A percentile compares a stretch with the other conserved stretches of the same genome.
phyloP scores from a whole-genome alignment of 2,797 vertebrate genomes.

The Cacajao melanocephalus region DNA sequence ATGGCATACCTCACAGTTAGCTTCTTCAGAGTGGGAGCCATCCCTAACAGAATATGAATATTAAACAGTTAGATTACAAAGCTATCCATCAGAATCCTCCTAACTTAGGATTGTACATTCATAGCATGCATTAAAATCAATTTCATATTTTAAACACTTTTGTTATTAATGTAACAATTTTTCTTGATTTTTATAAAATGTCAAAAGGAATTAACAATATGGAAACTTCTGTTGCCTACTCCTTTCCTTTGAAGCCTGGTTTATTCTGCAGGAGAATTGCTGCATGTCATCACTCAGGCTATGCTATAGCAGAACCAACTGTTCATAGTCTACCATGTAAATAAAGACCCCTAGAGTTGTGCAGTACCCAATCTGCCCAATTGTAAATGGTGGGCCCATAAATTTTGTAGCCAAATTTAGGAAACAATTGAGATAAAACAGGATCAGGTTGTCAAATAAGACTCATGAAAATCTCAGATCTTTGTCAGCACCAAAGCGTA shows the following conservation, averaged over 20 bases:
- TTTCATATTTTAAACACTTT: neutral
- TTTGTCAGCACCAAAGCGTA: neutral
- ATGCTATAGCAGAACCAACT: neutral
- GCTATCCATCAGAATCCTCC: neutral
- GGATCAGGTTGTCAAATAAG: neutral
- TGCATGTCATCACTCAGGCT: neutral
- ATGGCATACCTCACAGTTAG: neutral
- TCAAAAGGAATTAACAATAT: neutral
- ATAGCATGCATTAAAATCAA: neutral
- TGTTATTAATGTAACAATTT: neutral
- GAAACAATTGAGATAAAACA: neutral
- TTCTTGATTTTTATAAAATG: neutral
- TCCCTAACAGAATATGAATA: neutral
- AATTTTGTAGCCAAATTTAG: neutral
- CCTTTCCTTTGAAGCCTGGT: neutral
- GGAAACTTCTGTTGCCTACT: neutral
- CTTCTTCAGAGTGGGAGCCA: neutral
- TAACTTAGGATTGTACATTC: neutral
- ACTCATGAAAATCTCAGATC: neutral
- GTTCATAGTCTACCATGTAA: neutral
- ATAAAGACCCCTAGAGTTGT: neutral
- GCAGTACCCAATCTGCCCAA: neutral
- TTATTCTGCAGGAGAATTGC: neutral
- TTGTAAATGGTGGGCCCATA: fast-evolving
- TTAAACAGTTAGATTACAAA: neutral